Base-by-base conservation (phyloP, 1,140 invertebrate species). In the Sycophaga agraensis region DNA sequence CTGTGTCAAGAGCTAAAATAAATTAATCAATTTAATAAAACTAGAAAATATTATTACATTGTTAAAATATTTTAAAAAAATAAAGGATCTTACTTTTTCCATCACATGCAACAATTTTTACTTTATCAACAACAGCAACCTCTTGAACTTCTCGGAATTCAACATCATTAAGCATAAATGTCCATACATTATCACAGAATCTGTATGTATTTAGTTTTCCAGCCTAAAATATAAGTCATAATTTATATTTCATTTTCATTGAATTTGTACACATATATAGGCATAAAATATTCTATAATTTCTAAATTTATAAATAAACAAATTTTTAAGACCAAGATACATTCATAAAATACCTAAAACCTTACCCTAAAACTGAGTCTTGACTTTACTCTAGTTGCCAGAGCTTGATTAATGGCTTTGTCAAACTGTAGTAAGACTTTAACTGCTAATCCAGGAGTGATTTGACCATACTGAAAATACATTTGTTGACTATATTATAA, bases 171-270 rank as follows among this genome's bases (percentile, higher is more conserved):
- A 99, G 84, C 84, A 99, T 93, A 74, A 99, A 98, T n/a, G 97
- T 99, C 97, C 97, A 99, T 0, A 99, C 97, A 85, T 99, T 99
- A 83, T 99, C 97, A 87, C 97, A 99, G 83, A 99, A 99, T 71
- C 97, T 87, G 79, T 99, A 99, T 0, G 97, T 99, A 73, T 97
- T 97, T 63, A 99, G 82, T 85, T 97, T 97, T 34, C 92, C 93
- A 66, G 95, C 94, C 89, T 92, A 70, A 69, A 77, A 75, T 66
- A 64, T 46, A 73, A 64, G 17, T 1, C 16, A 59, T 43, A 12
- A 28, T 49, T 45, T 26, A 26, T 17, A 40, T 2, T 26, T n/a
- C n/a, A n/a, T n/a, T n/a, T n/a, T n/a, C n/a, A n/a, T n/a, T n/a
- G n/a, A n/a, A n/a, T n/a, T n/a, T n/a, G n/a, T n/a, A n/a, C n/a